Percentiles rank a stretch among this genome's conserved stretches.
Conservation (phyloP, 2,797 vertebrate genomes). For the Jordanella pulchra region DNA sequence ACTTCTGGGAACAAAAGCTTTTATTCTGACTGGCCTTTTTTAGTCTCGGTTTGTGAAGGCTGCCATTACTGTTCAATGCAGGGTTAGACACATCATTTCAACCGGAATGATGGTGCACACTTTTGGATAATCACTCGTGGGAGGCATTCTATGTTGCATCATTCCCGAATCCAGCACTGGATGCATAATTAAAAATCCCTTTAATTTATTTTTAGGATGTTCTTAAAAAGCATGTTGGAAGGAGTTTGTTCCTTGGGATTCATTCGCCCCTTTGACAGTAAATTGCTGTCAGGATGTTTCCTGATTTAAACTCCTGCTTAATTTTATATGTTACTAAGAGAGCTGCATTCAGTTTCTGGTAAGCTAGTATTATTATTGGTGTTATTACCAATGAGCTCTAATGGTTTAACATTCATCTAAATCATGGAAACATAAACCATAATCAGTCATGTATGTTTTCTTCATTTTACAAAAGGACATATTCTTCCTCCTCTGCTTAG, state of each 20-base stretch:
- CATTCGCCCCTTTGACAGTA: neutral
- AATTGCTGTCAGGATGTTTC: constrained; percentile 7
- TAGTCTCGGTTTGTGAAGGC: neutral
- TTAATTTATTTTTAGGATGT: neutral
- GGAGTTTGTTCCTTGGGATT: constrained; percentile 3
- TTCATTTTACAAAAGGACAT: constrained; percentile 11
- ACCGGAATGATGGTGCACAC: neutral
- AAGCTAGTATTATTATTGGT: too few species aligned
- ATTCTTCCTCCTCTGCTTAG: neutral
- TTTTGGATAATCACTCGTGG: constrained; percentile 4
- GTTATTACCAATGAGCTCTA: constrained; percentile 7
- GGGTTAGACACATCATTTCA: neutral
- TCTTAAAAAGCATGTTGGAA: neutral
- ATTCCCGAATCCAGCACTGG: neutral
- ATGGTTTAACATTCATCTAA: neutral
- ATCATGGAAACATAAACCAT: neutral
- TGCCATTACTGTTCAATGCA: neutral
- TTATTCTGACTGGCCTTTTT: neutral
- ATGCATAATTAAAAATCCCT: neutral
- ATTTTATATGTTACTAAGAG: neutral
- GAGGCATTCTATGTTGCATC: neutral
- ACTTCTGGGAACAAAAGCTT: neutral
- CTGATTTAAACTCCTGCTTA: constrained; percentile 9
- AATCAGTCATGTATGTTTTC: neutral
- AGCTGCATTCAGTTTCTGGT: constrained; percentile 8